Evolutionary conservation across 2,113 vertebrate genomes (phyloP).

Genomic region (Lophochroa leadbeateri): DNA sequence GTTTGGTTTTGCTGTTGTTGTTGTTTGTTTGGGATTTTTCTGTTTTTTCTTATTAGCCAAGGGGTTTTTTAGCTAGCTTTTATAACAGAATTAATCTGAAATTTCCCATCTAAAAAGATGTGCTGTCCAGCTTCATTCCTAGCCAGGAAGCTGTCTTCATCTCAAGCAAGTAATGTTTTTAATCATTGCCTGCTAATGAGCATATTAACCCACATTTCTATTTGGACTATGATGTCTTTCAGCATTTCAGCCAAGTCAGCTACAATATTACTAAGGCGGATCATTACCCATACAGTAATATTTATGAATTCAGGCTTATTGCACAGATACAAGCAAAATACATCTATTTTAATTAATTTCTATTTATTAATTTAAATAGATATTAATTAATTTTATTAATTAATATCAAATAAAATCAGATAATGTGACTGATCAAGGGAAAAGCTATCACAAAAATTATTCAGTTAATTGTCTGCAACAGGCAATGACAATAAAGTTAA

Average conservation of each 20-base stretch:
- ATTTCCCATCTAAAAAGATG: background rate
- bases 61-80: background rate
- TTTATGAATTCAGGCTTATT: constrained; percentile 26
- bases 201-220: background rate
- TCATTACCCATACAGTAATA: background rate
- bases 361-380: background rate
- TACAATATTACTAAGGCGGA: background rate
- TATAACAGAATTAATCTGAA: background rate
- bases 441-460: background rate
- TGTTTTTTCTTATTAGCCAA: no score
- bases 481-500: background rate
- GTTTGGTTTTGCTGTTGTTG: no score
- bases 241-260: background rate
- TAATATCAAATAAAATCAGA: background rate
- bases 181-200: background rate
- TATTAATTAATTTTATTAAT: no score
- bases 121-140: background rate
- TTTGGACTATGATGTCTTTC: background rate
- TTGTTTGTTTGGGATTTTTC: no score
- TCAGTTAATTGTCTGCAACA: background rate
- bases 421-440: background rate
- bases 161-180: background rate
- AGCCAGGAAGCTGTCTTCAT: background rate
- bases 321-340: background rate
- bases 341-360: background rate